Evolutionary conservation across 2,888 invertebrate genomes (phyloP), one percentile per base, ranked within the genome.

Genomic region (Drosophila putrida): DNA sequence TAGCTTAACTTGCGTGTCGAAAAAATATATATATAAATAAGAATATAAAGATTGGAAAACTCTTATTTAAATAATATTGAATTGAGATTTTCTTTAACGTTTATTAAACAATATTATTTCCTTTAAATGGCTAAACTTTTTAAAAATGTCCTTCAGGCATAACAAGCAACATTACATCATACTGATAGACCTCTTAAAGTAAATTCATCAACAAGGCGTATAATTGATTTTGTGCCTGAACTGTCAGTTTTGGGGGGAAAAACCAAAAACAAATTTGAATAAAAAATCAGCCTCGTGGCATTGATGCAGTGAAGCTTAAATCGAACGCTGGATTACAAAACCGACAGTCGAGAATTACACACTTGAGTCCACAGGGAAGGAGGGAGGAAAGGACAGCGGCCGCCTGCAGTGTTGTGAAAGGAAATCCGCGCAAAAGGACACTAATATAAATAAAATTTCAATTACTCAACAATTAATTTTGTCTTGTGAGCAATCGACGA

Each of bases 401-500:
- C 54, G 65, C 76, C 76, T 50, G 80, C 53, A 33, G 80, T 53
- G 58, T 39, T 31, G 50, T 59, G 58, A 69, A 69, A 68, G 69
- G 78, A 78, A 81, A 81, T 81, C 77, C 68, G 70, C 70, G 75
- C 80, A 88, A 88, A 82, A 90, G 91, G 89, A 91, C 91, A 92
- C 91, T 91, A 90, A 92, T 91, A 91, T 92, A 92, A 92, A 92
- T 92, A 92, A 92, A 92, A 92, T 91, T 92, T 91, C 92, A 92
- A 92, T 92, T 92, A 92, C 90, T 92, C 91, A 92, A 91, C 92
- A 92, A 92, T 92, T 92, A 92, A 92, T 92, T 92, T 90, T 81
- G 91, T 92, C 90, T 90, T 90, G 90, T 85, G 82, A 82, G 83
- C 89, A 90, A 78, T 85, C 91, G 90, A 58, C 90, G 90, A 90